phyloP scores from a whole-genome alignment of 2,113 vertebrate species.

The Planiliza haematocheilus region DNA sequence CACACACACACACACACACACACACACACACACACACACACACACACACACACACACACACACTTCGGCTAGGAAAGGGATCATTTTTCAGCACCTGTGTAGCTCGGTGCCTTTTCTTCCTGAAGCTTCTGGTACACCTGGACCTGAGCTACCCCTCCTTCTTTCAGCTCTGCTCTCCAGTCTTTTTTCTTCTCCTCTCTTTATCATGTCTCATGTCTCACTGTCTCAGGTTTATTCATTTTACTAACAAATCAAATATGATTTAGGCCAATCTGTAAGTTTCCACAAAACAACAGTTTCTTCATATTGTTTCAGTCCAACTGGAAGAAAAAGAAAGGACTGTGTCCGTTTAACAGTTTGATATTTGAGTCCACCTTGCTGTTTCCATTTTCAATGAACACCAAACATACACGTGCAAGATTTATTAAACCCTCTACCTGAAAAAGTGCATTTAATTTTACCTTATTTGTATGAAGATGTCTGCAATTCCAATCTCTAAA shows the following conservation, averaged over 20 bases:
- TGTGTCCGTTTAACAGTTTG: slow-evolving; percentile 1
- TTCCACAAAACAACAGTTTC: slow-evolving; percentile 36
- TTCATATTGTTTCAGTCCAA: not conserved
- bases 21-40: not conserved
- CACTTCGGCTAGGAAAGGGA: slow-evolving; percentile 44
- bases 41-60: slow-evolving; percentile 24
- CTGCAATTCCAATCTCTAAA: not conserved
- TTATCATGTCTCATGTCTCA: slow-evolving; percentile 53
- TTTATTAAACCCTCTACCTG: slow-evolving; percentile 1
- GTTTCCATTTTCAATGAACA: slow-evolving; percentile 6
- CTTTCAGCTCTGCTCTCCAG: slow-evolving; percentile 52
- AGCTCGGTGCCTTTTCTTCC: slow-evolving; percentile 70
- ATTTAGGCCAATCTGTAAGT: slow-evolving; percentile 11
- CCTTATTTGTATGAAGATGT: not conserved
- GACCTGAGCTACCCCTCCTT: slow-evolving; percentile 62
- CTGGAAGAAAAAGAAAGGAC: not conserved
- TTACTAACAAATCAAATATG: slow-evolving; percentile 64
- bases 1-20: slow-evolving; percentile 4
- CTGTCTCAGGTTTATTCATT: slow-evolving; percentile 41
- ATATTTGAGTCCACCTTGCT: not conserved
- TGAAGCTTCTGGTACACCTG: slow-evolving; percentile 78
- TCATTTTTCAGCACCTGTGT: slow-evolving; percentile 79
- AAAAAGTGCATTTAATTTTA: slow-evolving; percentile 8
- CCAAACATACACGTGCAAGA: slow-evolving; percentile 1
- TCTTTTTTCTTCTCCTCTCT: slow-evolving; percentile 25